phyloP scores from a whole-genome alignment of 2,113 vertebrate genomes.

The Polypterus senegalus region DNA sequence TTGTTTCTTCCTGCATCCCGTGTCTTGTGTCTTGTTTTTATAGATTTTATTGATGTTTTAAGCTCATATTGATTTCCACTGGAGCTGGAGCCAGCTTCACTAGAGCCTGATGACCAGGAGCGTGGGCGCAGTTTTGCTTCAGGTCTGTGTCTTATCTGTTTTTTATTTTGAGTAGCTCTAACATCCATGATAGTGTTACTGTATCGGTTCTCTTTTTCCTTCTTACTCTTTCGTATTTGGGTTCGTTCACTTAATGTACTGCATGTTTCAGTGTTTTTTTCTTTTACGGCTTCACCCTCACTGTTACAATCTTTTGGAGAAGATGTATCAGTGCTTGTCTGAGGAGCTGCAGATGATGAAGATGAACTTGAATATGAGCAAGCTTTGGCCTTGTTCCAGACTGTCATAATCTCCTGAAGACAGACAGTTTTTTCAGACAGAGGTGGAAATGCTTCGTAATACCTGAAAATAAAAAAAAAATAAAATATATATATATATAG shows the following conservation, averaged over 20 bases:
- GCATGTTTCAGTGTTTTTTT: conserved; percentile 44
- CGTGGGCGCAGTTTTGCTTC: conserved; percentile 77
- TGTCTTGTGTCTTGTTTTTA: conserved; percentile 77
- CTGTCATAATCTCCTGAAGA: conserved; percentile 96
- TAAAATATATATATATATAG: neutral
- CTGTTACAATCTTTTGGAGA: conserved; percentile 92
- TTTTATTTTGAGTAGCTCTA: conserved; percentile 55
- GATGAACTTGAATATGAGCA: conserved; percentile 83
- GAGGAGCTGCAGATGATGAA: conserved; percentile 81
- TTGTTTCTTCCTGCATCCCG: conserved; percentile 67
- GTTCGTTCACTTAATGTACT: conserved; percentile 41
- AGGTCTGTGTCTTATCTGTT: conserved; percentile 65
- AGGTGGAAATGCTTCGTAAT: conserved; percentile 97
- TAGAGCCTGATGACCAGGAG: conserved; percentile 94
- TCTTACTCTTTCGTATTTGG: conserved; percentile 60
- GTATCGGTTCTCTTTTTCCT: conserved; percentile 73
- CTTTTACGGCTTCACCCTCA: conserved; percentile 68
- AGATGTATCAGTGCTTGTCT: conserved; percentile 89
- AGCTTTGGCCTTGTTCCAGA: conserved; percentile 92
- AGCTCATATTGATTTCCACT: conserved; percentile 75
- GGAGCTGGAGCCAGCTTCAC: conserved; percentile 90
- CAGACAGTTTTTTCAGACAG: conserved; percentile 93
- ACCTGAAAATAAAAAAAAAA: conserved; percentile 52
- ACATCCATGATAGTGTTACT: conserved; percentile 46
- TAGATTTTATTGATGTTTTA: conserved; percentile 58